Percentiles rank a stretch among this genome's conserved stretches.
These are phyloP conservation scores for Centroberyx gerrardi DNA, from an alignment of 2,797 vertebrate genomes.

Conservation along the genomic window DNA sequence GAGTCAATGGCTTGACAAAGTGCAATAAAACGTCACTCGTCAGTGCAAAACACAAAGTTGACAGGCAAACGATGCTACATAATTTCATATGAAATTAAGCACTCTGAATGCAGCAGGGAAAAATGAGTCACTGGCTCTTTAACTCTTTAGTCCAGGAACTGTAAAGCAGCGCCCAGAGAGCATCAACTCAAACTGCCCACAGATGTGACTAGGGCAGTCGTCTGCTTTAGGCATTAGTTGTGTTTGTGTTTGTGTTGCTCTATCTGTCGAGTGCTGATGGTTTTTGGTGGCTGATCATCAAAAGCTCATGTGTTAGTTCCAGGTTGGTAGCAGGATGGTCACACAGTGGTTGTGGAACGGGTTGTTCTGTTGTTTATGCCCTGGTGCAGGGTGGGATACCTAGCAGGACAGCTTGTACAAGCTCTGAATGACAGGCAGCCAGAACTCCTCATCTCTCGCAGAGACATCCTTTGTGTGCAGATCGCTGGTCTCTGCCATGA, in stretches of 20 bases:
- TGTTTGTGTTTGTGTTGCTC: not conserved
- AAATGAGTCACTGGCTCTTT: too few relatives aligned
- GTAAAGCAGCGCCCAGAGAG: too few relatives aligned
- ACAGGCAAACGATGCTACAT: too few relatives aligned
- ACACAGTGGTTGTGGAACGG: not conserved
- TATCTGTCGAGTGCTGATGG: not conserved
- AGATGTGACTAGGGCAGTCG: too few relatives aligned
- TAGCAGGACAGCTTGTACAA: slow-evolving; percentile 91
- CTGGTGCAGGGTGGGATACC: slow-evolving; percentile 88
- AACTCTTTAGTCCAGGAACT: too few relatives aligned
- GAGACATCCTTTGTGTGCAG: slow-evolving; percentile 95
- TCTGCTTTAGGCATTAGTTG: not conserved
- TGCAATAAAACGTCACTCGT: too few relatives aligned
- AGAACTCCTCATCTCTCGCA: slow-evolving; percentile 88
- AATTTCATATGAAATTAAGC: too few relatives aligned
- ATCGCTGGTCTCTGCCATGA: slow-evolving; percentile 98
- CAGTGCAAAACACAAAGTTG: too few relatives aligned
- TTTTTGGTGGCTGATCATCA: not conserved
- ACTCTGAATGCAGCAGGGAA: too few relatives aligned
- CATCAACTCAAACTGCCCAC: too few relatives aligned
- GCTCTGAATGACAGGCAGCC: slow-evolving; percentile 89
- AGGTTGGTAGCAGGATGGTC: not conserved
- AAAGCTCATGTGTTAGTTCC: not conserved
- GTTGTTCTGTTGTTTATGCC: slow-evolving; percentile 2
- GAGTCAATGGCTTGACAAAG: too few relatives aligned